Percentiles rank a stretch among this genome's conserved stretches.
Evolutionary conservation across 2,797 vertebrate species (phyloP).

Genomic region (Lagorchestes hirsutus): DNA sequence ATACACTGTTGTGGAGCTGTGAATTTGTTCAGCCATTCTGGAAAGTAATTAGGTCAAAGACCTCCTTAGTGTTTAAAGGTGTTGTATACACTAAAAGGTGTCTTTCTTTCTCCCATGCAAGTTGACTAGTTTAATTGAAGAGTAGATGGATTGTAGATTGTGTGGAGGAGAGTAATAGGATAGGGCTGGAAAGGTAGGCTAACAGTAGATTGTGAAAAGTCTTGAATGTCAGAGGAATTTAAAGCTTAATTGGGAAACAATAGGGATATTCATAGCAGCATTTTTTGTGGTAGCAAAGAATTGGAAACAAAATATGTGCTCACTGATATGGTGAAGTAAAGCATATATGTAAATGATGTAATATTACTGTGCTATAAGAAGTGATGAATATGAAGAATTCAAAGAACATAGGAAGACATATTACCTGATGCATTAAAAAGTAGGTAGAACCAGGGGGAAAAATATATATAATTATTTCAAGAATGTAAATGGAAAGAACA

Average conservation of each 20-base stretch:
- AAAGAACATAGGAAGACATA: neutral
- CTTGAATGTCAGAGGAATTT: neutral
- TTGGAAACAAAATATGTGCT: neutral
- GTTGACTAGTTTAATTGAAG: neutral
- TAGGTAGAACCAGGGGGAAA: neutral
- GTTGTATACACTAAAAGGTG: neutral
- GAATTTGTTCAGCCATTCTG: neutral
- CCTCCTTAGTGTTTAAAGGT: neutral
- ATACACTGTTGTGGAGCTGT: neutral
- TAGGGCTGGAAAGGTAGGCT: neutral
- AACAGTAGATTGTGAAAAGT: neutral
- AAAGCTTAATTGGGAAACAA: neutral
- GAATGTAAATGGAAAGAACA: neutral
- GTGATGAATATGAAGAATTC: neutral
- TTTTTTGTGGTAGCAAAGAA: neutral
- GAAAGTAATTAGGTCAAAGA: neutral
- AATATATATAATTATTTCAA: neutral
- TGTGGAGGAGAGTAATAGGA: neutral
- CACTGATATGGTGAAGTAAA: neutral
- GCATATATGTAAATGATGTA: neutral
- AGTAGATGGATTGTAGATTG: neutral
- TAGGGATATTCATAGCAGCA: neutral
- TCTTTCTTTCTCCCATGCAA: neutral
- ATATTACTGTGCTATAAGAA: neutral
- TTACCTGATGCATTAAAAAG: neutral